Conservation (phyloP, 2,113 vertebrate species). For the Engystomops pustulosus region DNA sequence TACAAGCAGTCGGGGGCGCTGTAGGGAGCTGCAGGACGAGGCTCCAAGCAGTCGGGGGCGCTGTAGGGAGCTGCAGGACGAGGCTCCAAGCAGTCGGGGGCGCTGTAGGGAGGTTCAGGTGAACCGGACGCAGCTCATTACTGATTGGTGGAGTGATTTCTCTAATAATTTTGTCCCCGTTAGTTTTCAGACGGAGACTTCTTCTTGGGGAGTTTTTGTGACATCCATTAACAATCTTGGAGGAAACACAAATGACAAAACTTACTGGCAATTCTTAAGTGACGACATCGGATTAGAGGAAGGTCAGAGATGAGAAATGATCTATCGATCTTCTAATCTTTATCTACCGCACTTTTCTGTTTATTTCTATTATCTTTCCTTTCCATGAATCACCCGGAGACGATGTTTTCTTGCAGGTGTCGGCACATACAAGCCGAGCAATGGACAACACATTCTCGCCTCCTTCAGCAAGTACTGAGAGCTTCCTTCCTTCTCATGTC, state of each 20-base stretch:
- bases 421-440: conserved; percentile 56
- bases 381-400: background rate
- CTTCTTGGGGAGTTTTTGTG: conserved; percentile 67
- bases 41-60: too few relatives aligned
- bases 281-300: conserved; percentile 58
- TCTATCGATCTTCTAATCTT: background rate
- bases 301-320: conserved; percentile 46
- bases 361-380: background rate
- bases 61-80: too few relatives aligned
- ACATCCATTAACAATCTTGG: conserved; percentile 67
- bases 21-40: too few relatives aligned
- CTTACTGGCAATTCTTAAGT: conserved; percentile 73
- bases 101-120: too few relatives aligned
- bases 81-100: too few relatives aligned
- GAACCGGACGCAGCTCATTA: too few relatives aligned
- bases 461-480: conserved; percentile 70
- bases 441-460: conserved; percentile 66
- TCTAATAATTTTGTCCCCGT: too few relatives aligned
- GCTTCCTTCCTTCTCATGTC: background rate
- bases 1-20: too few relatives aligned
- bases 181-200: conserved; percentile 66
- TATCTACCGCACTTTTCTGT: background rate
- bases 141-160: too few relatives aligned
- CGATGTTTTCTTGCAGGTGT: conserved; percentile 62
- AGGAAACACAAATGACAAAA: conserved; percentile 60